These are phyloP conservation scores for Aldrovandia affinis DNA, from an alignment of 2,797 vertebrate species.

Conservation along the genomic window DNA sequence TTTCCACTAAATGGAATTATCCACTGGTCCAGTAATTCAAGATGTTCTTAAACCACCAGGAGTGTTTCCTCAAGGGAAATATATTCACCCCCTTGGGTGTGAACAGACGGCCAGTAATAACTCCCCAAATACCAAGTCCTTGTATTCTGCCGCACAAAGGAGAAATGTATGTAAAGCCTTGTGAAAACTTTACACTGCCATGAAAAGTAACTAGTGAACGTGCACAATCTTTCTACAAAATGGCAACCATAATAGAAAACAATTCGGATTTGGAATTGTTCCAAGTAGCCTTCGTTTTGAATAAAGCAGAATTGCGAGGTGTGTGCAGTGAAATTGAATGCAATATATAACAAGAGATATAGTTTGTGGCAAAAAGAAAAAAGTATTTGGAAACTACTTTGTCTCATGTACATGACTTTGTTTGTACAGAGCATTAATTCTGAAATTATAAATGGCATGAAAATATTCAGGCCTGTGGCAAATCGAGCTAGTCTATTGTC, in stretches of 20 bases:
- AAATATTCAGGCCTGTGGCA: slow-evolving; percentile 43
- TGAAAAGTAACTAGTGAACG: no score
- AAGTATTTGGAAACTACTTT: background rate
- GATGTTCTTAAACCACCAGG: no score
- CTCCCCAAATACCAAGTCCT: no score
- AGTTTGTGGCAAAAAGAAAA: background rate
- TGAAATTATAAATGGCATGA: slow-evolving; percentile 49
- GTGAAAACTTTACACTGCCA: no score
- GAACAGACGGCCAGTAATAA: no score
- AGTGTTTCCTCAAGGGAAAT: no score
- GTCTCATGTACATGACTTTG: slow-evolving; percentile 23
- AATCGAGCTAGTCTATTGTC: slow-evolving; percentile 42
- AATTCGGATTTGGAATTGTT: background rate
- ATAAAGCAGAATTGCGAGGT: background rate
- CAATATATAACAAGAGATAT: background rate
- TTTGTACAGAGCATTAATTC: slow-evolving; percentile 45
- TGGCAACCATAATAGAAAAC: background rate
- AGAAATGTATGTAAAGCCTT: no score
- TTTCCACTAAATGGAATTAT: no score
- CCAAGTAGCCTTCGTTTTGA: background rate
- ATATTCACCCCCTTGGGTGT: no score
- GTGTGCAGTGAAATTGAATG: background rate
- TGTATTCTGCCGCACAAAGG: no score
- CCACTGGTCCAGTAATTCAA: no score
- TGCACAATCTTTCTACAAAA: background rate